phyloP scores from a whole-genome alignment of 2,888 invertebrate species.

The Cerceris rybyensis region DNA sequence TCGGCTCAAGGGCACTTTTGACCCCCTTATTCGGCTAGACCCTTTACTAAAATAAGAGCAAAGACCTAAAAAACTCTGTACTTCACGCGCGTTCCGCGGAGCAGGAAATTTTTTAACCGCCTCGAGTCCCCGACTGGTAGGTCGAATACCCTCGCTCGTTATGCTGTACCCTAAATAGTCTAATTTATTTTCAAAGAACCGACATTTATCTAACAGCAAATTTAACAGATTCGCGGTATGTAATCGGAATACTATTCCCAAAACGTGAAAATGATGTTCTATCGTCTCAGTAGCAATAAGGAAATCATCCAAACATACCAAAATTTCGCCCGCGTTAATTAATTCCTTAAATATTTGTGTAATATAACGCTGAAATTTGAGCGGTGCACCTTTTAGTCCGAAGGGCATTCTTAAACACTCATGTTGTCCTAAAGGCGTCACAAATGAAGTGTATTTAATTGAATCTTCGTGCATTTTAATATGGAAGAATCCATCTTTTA shows the following conservation, averaged over 20 bases:
- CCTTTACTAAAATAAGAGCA: slow-evolving; percentile 13
- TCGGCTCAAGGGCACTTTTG: too few relatives aligned
- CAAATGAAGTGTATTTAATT: slow-evolving; percentile 13
- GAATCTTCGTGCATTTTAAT: not conserved
- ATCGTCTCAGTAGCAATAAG: slow-evolving; percentile 6
- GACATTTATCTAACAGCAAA: slow-evolving; percentile 17
- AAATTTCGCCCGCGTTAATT: slow-evolving; percentile 11
- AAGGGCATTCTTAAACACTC: slow-evolving; percentile 20
- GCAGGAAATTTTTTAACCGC: slow-evolving; percentile 10
- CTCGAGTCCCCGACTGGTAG: not conserved
- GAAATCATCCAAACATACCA: slow-evolving; percentile 15
- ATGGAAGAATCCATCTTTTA: slow-evolving; percentile 9
- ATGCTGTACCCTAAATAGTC: slow-evolving; percentile 8
- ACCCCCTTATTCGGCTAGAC: too few relatives aligned
- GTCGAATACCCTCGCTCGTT: not conserved
- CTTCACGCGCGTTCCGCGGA: not conserved
- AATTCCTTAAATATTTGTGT: slow-evolving; percentile 2
- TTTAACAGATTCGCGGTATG: slow-evolving; percentile 3
- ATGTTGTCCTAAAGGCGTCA: slow-evolving; percentile 20
- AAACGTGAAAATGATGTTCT: not conserved
- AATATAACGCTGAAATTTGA: slow-evolving; percentile 12
- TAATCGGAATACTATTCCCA: slow-evolving; percentile 1
- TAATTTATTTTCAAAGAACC: not conserved
- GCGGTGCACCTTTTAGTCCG: slow-evolving; percentile 11
- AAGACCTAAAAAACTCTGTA: slow-evolving; percentile 15